Conservation (phyloP, 2,113 vertebrate species). For the Phyllopteryx taeniolatus region DNA sequence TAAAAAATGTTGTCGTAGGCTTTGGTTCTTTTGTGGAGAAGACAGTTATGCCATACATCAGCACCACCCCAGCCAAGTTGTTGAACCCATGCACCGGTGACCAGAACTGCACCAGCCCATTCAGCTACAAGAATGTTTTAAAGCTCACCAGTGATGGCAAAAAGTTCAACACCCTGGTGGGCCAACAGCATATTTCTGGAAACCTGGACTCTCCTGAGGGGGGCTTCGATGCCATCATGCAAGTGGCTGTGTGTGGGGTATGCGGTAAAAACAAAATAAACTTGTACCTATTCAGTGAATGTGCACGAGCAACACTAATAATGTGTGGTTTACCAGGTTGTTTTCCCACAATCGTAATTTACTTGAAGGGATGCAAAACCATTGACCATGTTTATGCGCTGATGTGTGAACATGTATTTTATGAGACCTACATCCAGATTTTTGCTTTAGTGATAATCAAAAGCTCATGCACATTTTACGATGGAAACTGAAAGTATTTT, state of each 20-base stretch:
- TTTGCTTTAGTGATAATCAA: slow-evolving; percentile 24
- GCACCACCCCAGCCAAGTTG: slow-evolving; percentile 93
- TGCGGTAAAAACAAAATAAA: slow-evolving; percentile 44
- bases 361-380: slow-evolving; percentile 11
- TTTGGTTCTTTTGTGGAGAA: slow-evolving; percentile 99
- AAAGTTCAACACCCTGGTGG: slow-evolving; percentile 87
- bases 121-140: slow-evolving; percentile 97
- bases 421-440: slow-evolving; percentile 18
- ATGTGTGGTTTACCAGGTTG: background rate
- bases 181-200: slow-evolving; percentile 94
- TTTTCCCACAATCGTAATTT: slow-evolving; percentile 16
- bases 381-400: slow-evolving; percentile 25
- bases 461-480: slow-evolving; percentile 1
- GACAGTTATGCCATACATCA: slow-evolving; percentile 98
- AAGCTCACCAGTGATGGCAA: slow-evolving; percentile 84
- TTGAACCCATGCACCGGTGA: slow-evolving; percentile 91
- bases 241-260: slow-evolving; percentile 96
- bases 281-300: background rate
- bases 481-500: background rate
- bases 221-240: slow-evolving; percentile 99
- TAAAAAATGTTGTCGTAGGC: slow-evolving; percentile 66
- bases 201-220: slow-evolving; percentile 98
- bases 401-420: slow-evolving; percentile 36
- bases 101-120: slow-evolving; percentile 95
- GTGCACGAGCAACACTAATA: slow-evolving; percentile 13